Evolutionary conservation across 23 tunicate genomes (phyloP), one percentile per base, ranked within the genome.

Genomic region (Ascidia mentula): DNA sequence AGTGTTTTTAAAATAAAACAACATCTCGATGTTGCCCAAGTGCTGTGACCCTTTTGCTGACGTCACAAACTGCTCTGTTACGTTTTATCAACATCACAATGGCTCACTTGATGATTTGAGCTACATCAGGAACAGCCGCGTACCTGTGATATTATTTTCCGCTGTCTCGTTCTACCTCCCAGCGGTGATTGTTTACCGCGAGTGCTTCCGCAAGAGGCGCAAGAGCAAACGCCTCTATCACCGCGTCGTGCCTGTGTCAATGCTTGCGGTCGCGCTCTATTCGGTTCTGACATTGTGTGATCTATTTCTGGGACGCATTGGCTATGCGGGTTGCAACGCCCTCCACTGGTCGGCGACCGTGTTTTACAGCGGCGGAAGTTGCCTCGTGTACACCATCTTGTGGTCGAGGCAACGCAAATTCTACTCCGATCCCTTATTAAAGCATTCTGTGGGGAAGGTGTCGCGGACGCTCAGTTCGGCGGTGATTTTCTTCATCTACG

Each of bases 11-110:
- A n/a, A n/a, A n/a, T n/a, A n/a, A n/a, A n/a, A n/a, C n/a, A n/a
- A n/a, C n/a, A n/a, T n/a, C n/a, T n/a, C n/a, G n/a, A 53, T 53
- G 65, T 20, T 53, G 13, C 65, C 13, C 12, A 9, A 53, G 13
- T 53, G 65, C 65, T 53, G 65, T 53, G 65, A 53, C 65, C 65
- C 65, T 28, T 53, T 53, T 28, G 24, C 28, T 9, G 24, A 53
- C 65, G 65, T 53, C 65, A 53, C 65, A 53, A 53, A 53, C 65
- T 53, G 65, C 65, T 53, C 65, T 53, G 65, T 53, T 26, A 53
- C 65, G 65, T 53, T 53, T 53, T 9, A 53, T 28, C 22, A 53
- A 53, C 24, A 53, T 53, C 65, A 53, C 65, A 53, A 53, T 53
- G 24, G 24, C 65, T 5, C 65, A 26, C 65, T 53, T 3, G 24